A percentile compares a stretch with the other conserved stretches of the same genome.
These are phyloP conservation scores for Poecilobothrus nobilitatus DNA, from an alignment of 2,888 invertebrate genomes.

Conservation along the genomic window DNA sequence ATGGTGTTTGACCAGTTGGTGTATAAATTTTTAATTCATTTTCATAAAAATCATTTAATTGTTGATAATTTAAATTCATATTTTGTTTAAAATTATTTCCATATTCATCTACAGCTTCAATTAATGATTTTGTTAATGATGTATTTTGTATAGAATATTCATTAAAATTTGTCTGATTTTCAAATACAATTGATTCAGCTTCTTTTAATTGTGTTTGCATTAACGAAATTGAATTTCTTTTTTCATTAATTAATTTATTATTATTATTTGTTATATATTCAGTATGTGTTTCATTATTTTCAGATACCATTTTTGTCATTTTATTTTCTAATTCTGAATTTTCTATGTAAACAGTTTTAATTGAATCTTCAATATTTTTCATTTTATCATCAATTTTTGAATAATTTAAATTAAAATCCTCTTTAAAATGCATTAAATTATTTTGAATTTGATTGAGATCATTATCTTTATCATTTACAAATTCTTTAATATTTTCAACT, in stretches of 20 bases:
- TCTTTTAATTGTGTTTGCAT: not conserved
- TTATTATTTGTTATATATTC: not conserved
- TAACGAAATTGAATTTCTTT: not conserved
- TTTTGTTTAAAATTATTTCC: constrained; percentile 31
- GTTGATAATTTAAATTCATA: constrained; percentile 38
- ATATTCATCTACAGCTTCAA: constrained; percentile 35
- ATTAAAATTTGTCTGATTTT: not conserved
- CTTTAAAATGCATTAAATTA: not conserved
- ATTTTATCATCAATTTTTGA: not conserved
- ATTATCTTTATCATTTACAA: constrained; percentile 26
- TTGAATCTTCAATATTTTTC: not conserved
- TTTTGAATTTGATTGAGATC: constrained; percentile 17
- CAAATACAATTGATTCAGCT: not conserved
- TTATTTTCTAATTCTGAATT: not conserved
- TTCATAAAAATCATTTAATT: constrained; percentile 43
- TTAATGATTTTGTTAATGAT: constrained; percentile 35
- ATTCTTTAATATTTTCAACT: constrained; percentile 19
- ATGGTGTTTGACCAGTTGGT: constrained; percentile 53
- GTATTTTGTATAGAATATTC: constrained; percentile 33
- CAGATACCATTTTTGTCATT: not conserved
- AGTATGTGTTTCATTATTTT: not conserved
- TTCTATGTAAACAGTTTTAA: not conserved
- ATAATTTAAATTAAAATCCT: not conserved
- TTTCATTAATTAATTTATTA: not conserved
- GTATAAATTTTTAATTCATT: constrained; percentile 38